Conservation (phyloP, 2,888 invertebrate genomes). For the Parelbella ahira region DNA sequence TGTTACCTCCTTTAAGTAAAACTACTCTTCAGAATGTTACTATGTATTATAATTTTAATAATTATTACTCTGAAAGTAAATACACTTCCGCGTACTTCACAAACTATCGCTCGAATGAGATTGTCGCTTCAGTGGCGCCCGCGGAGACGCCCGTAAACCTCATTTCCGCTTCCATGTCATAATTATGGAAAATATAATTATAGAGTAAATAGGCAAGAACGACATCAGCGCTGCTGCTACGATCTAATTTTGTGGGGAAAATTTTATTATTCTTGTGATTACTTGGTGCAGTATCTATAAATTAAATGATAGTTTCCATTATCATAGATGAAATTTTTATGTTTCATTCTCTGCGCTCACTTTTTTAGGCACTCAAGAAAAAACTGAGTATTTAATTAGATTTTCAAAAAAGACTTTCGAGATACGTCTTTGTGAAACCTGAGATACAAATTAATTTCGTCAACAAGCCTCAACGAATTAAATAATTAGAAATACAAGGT, state of each 20-base stretch:
- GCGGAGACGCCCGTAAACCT: constrained; percentile 24
- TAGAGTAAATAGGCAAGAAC: constrained; percentile 25
- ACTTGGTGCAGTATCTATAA: not conserved
- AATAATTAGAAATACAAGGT: constrained; percentile 4
- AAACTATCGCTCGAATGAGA: constrained; percentile 1
- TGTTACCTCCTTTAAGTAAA: too few relatives aligned
- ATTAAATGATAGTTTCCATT: too few relatives aligned
- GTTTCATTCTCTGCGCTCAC: too few relatives aligned
- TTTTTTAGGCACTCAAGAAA: too few relatives aligned
- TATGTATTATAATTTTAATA: too few relatives aligned
- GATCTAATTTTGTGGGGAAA: constrained; percentile 3
- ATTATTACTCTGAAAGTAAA: too few relatives aligned
- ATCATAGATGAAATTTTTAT: too few relatives aligned
- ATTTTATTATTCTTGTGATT: constrained; percentile 2
- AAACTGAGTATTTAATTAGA: too few relatives aligned
- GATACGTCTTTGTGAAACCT: not conserved
- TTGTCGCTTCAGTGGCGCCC: constrained; percentile 20
- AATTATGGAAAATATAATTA: too few relatives aligned
- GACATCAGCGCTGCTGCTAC: constrained; percentile 5
- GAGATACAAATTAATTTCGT: constrained; percentile 3
- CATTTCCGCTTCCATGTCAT: constrained; percentile 24
- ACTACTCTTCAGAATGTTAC: too few relatives aligned
- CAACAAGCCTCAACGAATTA: constrained; percentile 1
- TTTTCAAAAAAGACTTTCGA: too few relatives aligned
- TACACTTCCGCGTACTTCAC: not conserved